Evolutionary conservation across 1,140 invertebrate species (phyloP).

Genomic region (Andricus grossulariae): DNA sequence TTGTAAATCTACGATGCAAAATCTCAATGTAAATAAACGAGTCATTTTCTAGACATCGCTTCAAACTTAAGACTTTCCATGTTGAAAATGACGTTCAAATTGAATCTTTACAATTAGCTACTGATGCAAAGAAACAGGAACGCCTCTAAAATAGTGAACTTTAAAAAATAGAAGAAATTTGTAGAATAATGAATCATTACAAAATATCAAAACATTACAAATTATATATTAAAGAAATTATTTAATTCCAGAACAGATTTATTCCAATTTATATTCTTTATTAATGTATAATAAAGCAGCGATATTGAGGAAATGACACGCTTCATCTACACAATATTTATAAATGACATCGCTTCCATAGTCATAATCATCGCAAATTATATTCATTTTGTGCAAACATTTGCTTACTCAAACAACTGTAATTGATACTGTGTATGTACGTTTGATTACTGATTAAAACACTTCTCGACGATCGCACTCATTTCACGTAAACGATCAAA

Average conservation of each 20-base stretch:
- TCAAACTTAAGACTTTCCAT: slow-evolving; percentile 12
- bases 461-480: slow-evolving; percentile 1
- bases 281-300: neutral
- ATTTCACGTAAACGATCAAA: slow-evolving; percentile 14
- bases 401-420: slow-evolving; percentile 9
- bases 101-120: neutral
- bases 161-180: too few relatives aligned
- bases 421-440: slow-evolving; percentile 16
- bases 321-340: slow-evolving; percentile 14
- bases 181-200: too few relatives aligned
- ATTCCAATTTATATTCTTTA: neutral
- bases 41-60: slow-evolving; percentile 29
- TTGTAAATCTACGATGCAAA: slow-evolving; percentile 25
- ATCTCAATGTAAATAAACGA: slow-evolving; percentile 27
- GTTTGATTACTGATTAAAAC: slow-evolving; percentile 26
- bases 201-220: too few relatives aligned
- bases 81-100: neutral
- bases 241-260: too few relatives aligned
- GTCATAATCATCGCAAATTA: slow-evolving; percentile 14
- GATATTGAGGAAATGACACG: slow-evolving; percentile 25
- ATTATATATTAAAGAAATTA: too few relatives aligned
- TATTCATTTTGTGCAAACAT: slow-evolving; percentile 16
- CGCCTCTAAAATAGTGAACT: too few relatives aligned
- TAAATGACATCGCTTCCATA: slow-evolving; percentile 24
- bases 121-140: too few relatives aligned